Percentiles rank a stretch among this genome's conserved stretches.
These are phyloP conservation scores for Luperina nickerlii DNA, from an alignment of 2,888 invertebrate genomes.

Conservation along the genomic window DNA sequence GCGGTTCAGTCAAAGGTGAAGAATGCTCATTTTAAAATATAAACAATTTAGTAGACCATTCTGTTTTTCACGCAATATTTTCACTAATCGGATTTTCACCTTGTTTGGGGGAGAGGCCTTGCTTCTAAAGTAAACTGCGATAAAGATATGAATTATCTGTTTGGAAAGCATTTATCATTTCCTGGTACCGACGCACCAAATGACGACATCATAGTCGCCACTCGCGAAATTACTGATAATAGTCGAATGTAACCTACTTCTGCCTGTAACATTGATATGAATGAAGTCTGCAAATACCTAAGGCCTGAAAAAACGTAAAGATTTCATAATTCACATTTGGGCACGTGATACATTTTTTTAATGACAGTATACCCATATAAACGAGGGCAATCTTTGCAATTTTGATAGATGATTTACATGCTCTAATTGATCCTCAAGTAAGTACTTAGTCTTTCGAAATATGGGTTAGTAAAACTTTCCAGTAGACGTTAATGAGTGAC, in stretches of 20 bases:
- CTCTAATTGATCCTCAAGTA: constrained; percentile 25
- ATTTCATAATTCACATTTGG: constrained; percentile 1
- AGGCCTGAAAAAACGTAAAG: constrained; percentile 13
- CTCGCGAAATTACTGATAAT: constrained; percentile 42
- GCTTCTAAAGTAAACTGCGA: constrained; percentile 6
- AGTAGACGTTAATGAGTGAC: constrained; percentile 23
- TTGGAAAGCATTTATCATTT: constrained; percentile 43
- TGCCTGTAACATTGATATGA: constrained; percentile 13
- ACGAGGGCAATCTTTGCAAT: constrained; percentile 17
- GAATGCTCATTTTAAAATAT: background rate
- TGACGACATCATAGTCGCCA: constrained; percentile 16
- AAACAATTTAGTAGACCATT: background rate
- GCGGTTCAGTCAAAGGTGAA: background rate
- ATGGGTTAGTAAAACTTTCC: constrained; percentile 55
- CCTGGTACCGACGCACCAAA: constrained; percentile 25
- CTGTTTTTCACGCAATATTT: background rate
- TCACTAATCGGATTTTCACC: constrained; percentile 9
- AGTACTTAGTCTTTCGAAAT: constrained; percentile 9
- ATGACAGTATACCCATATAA: background rate
- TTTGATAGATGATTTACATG: constrained; percentile 17
- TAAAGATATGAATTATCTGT: constrained; percentile 37
- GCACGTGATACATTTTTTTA: constrained; percentile 10
- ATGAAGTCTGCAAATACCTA: constrained; percentile 5
- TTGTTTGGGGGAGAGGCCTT: background rate
- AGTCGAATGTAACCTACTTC: constrained; percentile 47